Percentiles rank a stretch among this genome's conserved stretches.
Conservation (phyloP, 2,888 invertebrate genomes). For the Dolomedes plantarius region DNA sequence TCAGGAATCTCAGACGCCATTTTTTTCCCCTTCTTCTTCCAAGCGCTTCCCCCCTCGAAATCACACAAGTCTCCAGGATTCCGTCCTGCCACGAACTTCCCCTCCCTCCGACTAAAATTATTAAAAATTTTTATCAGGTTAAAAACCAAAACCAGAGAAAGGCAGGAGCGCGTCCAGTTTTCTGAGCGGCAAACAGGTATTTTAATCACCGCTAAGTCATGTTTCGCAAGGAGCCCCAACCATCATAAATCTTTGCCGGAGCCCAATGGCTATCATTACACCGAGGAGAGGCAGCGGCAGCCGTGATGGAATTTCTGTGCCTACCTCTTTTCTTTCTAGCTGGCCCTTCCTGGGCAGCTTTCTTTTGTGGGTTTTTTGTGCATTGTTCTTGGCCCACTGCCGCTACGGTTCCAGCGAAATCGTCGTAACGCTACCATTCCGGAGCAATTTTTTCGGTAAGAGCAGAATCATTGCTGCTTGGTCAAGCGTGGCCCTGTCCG, state of each 20-base stretch:
- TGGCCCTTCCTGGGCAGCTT: neutral
- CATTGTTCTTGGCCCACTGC: constrained; percentile 8
- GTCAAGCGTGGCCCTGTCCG: too few species aligned
- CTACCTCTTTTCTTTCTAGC: constrained; percentile 17
- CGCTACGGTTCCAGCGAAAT: too few species aligned
- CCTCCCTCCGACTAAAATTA: neutral
- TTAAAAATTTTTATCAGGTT: constrained; percentile 9
- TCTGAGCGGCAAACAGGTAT: constrained; percentile 34
- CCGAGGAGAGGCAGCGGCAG: constrained; percentile 37
- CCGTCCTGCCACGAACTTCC: neutral
- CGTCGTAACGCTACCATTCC: too few species aligned
- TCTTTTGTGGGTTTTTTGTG: too few species aligned
- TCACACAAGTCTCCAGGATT: too few species aligned
- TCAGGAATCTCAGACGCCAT: too few species aligned
- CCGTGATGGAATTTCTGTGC: constrained; percentile 50
- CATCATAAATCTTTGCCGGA: constrained; percentile 60
- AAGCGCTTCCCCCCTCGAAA: neutral
- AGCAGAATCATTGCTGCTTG: too few species aligned
- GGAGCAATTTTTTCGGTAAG: too few species aligned
- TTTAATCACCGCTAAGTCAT: constrained; percentile 67
- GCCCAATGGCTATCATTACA: constrained; percentile 69
- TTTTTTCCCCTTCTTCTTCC: too few species aligned
- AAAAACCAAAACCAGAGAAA: neutral
- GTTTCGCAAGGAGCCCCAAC: constrained; percentile 40
- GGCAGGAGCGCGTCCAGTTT: neutral